Conservation (phyloP, 2,888 invertebrate species). For the Proisotoma minuta region DNA sequence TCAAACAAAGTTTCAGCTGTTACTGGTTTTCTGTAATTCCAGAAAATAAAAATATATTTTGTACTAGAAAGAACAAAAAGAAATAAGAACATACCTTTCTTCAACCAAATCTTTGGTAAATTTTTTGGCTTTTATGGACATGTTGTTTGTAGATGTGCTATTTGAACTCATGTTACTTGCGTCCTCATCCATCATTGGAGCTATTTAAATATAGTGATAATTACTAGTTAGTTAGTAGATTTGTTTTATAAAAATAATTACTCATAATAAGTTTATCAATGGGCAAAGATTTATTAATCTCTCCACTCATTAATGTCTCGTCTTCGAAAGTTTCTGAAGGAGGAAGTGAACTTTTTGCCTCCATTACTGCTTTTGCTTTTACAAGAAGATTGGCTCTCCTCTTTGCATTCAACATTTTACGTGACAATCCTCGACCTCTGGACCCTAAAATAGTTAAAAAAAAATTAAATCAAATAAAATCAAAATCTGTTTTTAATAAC, state of each 20-base stretch:
- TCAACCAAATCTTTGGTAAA: conserved; percentile 55
- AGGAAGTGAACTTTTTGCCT: conserved; percentile 18
- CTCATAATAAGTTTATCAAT: no score
- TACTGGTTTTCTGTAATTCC: conserved; percentile 52
- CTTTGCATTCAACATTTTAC: no score
- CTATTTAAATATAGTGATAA: no score
- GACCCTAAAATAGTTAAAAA: no score
- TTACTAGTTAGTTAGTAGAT: no score
- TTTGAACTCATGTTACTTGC: conserved; percentile 71
- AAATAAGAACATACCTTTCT: conserved; percentile 51
- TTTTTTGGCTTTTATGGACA: conserved; percentile 54
- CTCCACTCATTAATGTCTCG: conserved; percentile 57
- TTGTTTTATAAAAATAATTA: no score
- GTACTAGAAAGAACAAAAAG: not conserved
- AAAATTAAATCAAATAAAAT: no score
- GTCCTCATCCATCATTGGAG: conserved; percentile 60
- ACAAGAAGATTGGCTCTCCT: no score
- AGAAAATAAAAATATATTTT: not conserved
- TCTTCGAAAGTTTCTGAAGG: conserved; percentile 55
- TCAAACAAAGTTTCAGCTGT: conserved; percentile 86
- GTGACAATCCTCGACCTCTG: no score
- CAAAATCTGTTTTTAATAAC: no score
- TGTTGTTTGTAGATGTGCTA: conserved; percentile 52
- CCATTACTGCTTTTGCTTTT: no score
- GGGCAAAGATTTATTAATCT: no score